Conservation (phyloP, 2,113 vertebrate species). For the Ochotona curzoniae region DNA sequence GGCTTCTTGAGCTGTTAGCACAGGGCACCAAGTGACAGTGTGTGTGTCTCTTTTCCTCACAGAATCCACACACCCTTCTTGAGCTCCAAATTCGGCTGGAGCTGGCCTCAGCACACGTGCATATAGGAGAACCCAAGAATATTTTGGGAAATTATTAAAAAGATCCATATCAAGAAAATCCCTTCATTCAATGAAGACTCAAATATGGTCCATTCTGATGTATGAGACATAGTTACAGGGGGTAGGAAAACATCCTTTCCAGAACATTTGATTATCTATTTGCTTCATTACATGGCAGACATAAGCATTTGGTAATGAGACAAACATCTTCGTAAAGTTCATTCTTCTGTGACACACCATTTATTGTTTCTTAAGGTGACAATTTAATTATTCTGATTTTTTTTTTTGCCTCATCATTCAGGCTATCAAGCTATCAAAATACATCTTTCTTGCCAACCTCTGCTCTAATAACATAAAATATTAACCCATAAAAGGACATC, state of each 20-base stretch:
- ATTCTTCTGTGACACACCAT: conserved; percentile 19
- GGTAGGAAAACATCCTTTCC: not conserved
- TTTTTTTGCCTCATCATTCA: not conserved
- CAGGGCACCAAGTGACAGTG: no score
- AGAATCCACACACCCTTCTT: no score
- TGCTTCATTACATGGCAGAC: conserved; percentile 25
- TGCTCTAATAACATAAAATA: not conserved
- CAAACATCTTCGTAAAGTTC: conserved; percentile 14
- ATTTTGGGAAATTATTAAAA: not conserved
- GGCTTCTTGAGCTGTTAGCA: no score
- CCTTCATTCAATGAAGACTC: not conserved
- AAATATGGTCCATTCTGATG: not conserved
- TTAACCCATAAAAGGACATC: not conserved
- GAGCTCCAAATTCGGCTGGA: no score
- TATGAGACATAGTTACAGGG: not conserved
- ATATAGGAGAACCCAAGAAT: not conserved
- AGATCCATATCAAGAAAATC: not conserved
- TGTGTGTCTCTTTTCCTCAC: no score
- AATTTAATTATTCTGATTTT: conserved; percentile 37
- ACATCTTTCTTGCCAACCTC: not conserved
- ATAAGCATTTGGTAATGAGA: not conserved
- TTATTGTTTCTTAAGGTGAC: conserved; percentile 39
- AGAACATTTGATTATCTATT: not conserved
- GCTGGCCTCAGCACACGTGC: no score
- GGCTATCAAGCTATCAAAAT: not conserved